Evolutionary conservation across 2,888 invertebrate genomes (phyloP).

Genomic region (Morinoia aosen): DNA sequence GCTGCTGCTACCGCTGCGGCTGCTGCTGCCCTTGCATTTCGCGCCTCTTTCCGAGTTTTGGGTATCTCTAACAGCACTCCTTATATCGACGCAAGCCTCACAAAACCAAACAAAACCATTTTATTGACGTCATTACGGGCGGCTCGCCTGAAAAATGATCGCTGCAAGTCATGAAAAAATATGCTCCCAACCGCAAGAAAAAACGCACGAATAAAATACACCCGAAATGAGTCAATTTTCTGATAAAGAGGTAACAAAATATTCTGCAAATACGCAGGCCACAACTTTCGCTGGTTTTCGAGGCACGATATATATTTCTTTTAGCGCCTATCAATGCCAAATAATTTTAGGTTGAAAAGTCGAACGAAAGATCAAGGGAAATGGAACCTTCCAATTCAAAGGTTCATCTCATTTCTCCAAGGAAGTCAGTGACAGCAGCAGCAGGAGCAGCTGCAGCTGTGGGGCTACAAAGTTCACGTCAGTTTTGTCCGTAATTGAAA

Average conservation of each 20-base stretch:
- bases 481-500: slow-evolving; percentile 49
- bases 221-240: neutral
- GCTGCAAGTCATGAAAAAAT: slow-evolving; percentile 14
- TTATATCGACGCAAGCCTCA: slow-evolving; percentile 25
- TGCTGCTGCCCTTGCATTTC: neutral
- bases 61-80: neutral
- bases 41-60: slow-evolving; percentile 11
- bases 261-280: neutral
- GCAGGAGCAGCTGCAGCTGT: neutral
- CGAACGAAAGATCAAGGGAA: neutral
- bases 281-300: slow-evolving; percentile 2
- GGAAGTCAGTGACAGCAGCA: neutral
- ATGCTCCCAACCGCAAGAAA: neutral
- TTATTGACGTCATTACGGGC: slow-evolving; percentile 37
- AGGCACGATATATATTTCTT: neutral
- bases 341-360: neutral
- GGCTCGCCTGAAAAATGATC: slow-evolving; percentile 15
- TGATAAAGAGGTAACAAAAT: slow-evolving; percentile 8
- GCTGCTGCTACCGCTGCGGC: neutral
- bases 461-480: slow-evolving; percentile 6
- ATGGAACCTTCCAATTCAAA: neutral
- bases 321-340: slow-evolving; percentile 3
- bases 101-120: slow-evolving; percentile 43
- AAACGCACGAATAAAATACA: neutral
- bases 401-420: slow-evolving; percentile 3